These are phyloP conservation scores for Coenobita brevimanus DNA, from an alignment of 1,140 invertebrate species.

Conservation along the genomic window DNA sequence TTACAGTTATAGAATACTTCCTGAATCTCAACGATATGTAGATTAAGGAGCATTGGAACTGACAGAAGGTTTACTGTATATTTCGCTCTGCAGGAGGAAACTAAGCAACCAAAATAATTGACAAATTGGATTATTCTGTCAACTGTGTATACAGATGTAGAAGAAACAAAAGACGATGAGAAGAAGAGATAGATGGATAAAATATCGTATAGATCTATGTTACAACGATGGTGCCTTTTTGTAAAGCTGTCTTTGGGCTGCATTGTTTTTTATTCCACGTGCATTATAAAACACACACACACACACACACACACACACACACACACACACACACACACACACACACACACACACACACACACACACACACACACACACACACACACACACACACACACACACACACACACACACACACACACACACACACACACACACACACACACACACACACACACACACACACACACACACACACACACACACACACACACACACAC, in stretches of 20 bases:
- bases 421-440: constrained; percentile 2
- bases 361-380: background rate
- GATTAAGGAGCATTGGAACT: too few relatives aligned
- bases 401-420: background rate
- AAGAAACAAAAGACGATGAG: too few relatives aligned
- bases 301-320: constrained; percentile 20
- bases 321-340: constrained; percentile 38
- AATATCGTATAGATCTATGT: background rate
- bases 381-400: background rate
- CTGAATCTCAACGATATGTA: too few relatives aligned
- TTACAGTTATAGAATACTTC: too few relatives aligned
- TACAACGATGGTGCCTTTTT: background rate
- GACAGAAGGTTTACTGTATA: too few relatives aligned
- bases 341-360: constrained; percentile 25
- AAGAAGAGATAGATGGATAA: too few relatives aligned
- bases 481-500: background rate
- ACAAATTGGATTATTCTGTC: too few relatives aligned
- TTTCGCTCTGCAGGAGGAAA: too few relatives aligned
- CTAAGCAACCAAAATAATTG: too few relatives aligned
- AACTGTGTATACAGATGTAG: too few relatives aligned
- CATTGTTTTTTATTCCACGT: background rate
- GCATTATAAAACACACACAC: too few relatives aligned
- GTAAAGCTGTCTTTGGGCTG: background rate
- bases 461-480: background rate
- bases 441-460: background rate